Base-by-base conservation (phyloP, 2,113 vertebrate genomes). In the Narcine bancroftii region DNA sequence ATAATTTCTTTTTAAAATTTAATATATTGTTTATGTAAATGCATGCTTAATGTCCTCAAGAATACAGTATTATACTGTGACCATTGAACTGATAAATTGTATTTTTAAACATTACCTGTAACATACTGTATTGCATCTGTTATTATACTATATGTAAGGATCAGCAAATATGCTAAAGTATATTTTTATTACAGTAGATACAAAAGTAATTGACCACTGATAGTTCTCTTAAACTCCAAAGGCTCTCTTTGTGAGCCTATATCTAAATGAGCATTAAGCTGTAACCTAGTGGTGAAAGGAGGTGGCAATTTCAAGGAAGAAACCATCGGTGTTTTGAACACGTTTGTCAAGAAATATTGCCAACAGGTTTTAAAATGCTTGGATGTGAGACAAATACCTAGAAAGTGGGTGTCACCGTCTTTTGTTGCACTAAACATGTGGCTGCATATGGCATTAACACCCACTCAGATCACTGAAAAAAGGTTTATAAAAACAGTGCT, bases 1-100 rank as follows among this genome's bases (percentile, higher is more conserved):
- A 96, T 95, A 95, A 96, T 96, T 96, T 95, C 94, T 94, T 96
- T 69, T 95, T 95, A 95, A 95, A 95, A 95, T 96, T 95, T 96
- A 96, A 96, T 96, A 95, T 95, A 95, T 95, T 42, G 87, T 91
- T 96, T 95, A 95, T 96, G 95, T 96, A 95, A 96, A 96, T 95
- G 96, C 97, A 97, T 97, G 97, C 95, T 94, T 96, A 95, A 95
- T 95, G 95, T 96, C 96, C 94, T 96, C 95, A 93, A 94, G 96
- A 96, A 95, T 95, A 94, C 94, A 95, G 93, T 94, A 95, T 94
- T 95, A 94, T 96, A 96, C 95, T 96, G 95, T 95, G 96, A 96
- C 94, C 93, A 94, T 95, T 95, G 95, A 96, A 94, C 92, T 95
- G 95, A 96, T 95, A 95, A 96, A 95, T 95, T 95, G 95, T 95